Conservation (phyloP, 2,797 vertebrate genomes). For the Fundulus diaphanus region DNA sequence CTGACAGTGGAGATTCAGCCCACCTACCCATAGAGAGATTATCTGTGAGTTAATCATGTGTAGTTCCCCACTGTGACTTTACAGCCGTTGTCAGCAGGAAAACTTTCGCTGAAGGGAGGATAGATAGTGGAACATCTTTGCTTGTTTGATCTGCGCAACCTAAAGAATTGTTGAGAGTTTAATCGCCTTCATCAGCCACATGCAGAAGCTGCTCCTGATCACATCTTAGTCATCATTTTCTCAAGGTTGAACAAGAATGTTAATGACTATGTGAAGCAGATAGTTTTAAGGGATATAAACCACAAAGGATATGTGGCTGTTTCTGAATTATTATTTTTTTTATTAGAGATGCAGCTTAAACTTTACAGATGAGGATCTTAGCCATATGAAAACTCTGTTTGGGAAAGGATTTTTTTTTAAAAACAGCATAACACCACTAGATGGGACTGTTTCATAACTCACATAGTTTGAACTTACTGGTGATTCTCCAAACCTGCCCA, state of each 20-base stretch:
- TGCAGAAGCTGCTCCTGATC: constrained; percentile 54
- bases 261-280: constrained; percentile 41
- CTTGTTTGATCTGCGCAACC: constrained; percentile 64
- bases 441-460: constrained; percentile 61
- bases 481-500: constrained; percentile 22
- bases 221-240: constrained; percentile 73
- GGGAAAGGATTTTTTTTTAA: constrained; percentile 6
- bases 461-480: neutral
- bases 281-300: constrained; percentile 40
- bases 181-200: constrained; percentile 56
- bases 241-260: constrained; percentile 71
- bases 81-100: constrained; percentile 70
- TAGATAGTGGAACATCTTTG: constrained; percentile 39
- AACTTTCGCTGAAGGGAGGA: constrained; percentile 47
- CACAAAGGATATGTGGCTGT: neutral
- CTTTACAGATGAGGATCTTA: constrained; percentile 5
- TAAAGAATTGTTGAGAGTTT: constrained; percentile 44
- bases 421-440: constrained; percentile 67
- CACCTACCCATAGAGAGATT: constrained; percentile 43
- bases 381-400: constrained; percentile 2
- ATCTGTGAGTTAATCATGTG: constrained; percentile 65
- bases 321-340: neutral
- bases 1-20: constrained; percentile 56
- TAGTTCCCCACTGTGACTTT: constrained; percentile 46
- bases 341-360: neutral